Evolutionary conservation across 2,113 vertebrate genomes (phyloP).

Genomic region (Dissostichus mawsoni): DNA sequence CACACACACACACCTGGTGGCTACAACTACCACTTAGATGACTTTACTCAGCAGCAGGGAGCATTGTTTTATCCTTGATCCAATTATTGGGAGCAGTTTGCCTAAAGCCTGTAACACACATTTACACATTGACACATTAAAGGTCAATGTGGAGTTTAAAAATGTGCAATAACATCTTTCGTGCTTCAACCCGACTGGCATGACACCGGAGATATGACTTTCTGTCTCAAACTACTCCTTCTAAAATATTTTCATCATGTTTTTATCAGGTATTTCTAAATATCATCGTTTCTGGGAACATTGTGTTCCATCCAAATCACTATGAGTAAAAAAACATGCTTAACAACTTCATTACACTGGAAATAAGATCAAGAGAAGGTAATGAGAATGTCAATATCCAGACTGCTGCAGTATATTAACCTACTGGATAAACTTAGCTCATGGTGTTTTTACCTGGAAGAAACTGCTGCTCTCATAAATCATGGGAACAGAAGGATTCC

Average conservation of each 20-base stretch:
- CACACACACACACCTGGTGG: neutral
- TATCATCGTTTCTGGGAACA: neutral
- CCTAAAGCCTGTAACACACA: neutral
- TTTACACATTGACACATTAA: neutral
- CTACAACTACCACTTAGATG: neutral
- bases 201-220: too few species aligned
- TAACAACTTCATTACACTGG: too few species aligned
- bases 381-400: neutral
- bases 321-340: neutral
- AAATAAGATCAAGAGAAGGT: neutral
- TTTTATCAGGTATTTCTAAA: neutral
- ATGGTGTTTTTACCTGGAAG: neutral
- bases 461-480: neutral
- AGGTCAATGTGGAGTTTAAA: neutral
- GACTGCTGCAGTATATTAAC: too few species aligned
- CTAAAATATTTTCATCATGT: neutral
- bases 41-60: slow-evolving; percentile 9
- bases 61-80: neutral
- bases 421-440: neutral
- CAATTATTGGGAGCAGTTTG: neutral
- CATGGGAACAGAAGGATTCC: slow-evolving; percentile 2
- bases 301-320: neutral
- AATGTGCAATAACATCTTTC: neutral
- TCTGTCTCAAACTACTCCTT: neutral
- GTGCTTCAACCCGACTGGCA: too few species aligned